Base-by-base conservation (phyloP, 2,113 vertebrate genomes). In the Cinclus cinclus region DNA sequence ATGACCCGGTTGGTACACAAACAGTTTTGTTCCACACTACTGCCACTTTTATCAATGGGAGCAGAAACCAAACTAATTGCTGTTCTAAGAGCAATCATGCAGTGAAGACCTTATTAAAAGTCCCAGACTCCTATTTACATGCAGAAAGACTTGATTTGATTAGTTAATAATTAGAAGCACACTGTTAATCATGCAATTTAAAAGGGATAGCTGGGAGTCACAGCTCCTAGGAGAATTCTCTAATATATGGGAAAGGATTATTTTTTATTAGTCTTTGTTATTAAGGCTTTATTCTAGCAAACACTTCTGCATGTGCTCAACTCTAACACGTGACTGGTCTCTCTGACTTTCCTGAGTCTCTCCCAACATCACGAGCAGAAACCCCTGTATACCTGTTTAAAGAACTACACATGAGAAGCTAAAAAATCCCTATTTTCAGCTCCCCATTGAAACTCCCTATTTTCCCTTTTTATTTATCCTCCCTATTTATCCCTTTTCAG, bases 141-240 rank as follows among this genome's bases (percentile, higher is more conserved):
- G 87, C 10, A 22, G 67, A 62, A 83, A 90, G 74, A 53, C 69
- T 92, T 92, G 75, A 88, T 87, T 97, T 95, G 93, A 97, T 97
- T 95, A 92, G 87, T 20, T 84, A 84, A 50, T 91, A 90, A 94
- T 96, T 92, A 97, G 93, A 95, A 95, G 56, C 56, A 83, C 81
- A 46, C 87, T 77, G 55, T 62, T 94, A 91, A 92, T 62, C 44
- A 82, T 39, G 44, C 83, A 73, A 30, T 89, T 93, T 87, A 39
- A 79, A 80, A 73, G 22, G 60, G 41, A 46, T 68, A 70, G n/a
- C 63, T 84, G 55, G 69, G 67, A 86, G 46, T 77, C 75, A 18
- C 30, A 74, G 47, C 68, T 88, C 83, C 75, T 60, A 30, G 53
- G 63, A 77, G 62, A 83, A 41, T 55, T 59, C 71, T 71, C 37